Evolutionary conservation across 2,113 vertebrate genomes (phyloP).

Genomic region (Tachysurus vachellii): DNA sequence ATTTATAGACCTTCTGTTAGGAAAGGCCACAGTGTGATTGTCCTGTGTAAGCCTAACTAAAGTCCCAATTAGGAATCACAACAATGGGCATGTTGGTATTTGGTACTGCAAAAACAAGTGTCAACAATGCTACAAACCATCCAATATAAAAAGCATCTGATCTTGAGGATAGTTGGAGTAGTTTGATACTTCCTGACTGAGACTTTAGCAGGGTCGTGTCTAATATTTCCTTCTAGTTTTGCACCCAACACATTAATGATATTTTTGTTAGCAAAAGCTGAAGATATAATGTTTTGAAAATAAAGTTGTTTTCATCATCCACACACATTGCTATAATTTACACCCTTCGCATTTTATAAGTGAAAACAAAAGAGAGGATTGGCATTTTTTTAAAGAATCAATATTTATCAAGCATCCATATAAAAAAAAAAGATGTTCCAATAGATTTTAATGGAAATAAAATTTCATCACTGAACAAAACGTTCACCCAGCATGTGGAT

Average conservation of each 20-base stretch:
- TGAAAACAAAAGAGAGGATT: not conserved
- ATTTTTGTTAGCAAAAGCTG: slow-evolving; percentile 25
- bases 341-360: slow-evolving; percentile 21
- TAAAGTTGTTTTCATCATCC: not conserved
- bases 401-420: slow-evolving; percentile 22
- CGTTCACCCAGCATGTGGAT: slow-evolving; percentile 12
- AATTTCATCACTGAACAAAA: slow-evolving; percentile 11
- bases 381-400: not conserved
- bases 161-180: not conserved
- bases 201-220: slow-evolving; percentile 31
- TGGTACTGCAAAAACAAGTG: not conserved
- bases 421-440: slow-evolving; percentile 9
- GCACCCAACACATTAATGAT: slow-evolving; percentile 7
- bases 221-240: slow-evolving; percentile 33
- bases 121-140: slow-evolving; percentile 17
- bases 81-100: not conserved
- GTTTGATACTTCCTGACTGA: slow-evolving; percentile 16
- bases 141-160: not conserved
- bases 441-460: not conserved
- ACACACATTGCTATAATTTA: not conserved
- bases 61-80: slow-evolving; percentile 34
- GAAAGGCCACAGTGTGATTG: slow-evolving; percentile 78
- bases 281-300: slow-evolving; percentile 31
- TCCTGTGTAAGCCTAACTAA: slow-evolving; percentile 64
- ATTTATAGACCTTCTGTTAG: slow-evolving; percentile 63